Percentiles rank a stretch among this genome's conserved stretches.
Conservation (phyloP, 2,888 invertebrate species). For the Elysia crispata region DNA sequence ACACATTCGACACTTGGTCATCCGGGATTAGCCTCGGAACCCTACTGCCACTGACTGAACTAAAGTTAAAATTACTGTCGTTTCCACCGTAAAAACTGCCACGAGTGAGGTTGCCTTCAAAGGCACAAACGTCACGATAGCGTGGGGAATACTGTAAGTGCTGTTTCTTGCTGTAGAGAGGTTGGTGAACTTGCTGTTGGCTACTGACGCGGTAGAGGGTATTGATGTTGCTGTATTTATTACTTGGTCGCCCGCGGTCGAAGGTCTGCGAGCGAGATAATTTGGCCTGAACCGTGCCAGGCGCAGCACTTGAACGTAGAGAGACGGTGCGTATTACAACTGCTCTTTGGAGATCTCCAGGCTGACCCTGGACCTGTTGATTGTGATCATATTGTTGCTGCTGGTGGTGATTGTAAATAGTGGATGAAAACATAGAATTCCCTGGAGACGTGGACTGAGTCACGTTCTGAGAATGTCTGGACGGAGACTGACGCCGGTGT, state of each 20-base stretch:
- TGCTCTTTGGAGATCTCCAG: too few species aligned
- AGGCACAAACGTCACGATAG: too few species aligned
- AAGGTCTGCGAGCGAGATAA: neutral
- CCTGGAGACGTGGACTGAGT: neutral
- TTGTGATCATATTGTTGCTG: too few species aligned
- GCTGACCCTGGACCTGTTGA: neutral
- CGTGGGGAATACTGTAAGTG: too few species aligned
- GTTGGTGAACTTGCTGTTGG: too few species aligned
- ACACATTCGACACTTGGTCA: neutral
- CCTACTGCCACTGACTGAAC: too few species aligned
- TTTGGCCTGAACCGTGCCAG: constrained; percentile 29
- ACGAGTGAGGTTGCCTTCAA: too few species aligned
- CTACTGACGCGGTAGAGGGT: too few species aligned
- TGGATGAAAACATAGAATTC: neutral
- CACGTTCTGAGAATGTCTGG: neutral
- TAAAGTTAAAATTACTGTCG: too few species aligned
- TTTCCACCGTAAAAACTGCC: too few species aligned
- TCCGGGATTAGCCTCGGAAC: too few species aligned
- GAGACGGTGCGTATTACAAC: neutral
- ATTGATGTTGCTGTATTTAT: neutral
- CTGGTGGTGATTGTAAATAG: neutral
- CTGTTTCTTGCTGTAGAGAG: too few species aligned
- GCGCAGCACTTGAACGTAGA: neutral
- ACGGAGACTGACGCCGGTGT: neutral
- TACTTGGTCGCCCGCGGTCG: neutral